Base-by-base conservation (phyloP, 2,113 vertebrate species). In the Tachuris rubrigastra region DNA sequence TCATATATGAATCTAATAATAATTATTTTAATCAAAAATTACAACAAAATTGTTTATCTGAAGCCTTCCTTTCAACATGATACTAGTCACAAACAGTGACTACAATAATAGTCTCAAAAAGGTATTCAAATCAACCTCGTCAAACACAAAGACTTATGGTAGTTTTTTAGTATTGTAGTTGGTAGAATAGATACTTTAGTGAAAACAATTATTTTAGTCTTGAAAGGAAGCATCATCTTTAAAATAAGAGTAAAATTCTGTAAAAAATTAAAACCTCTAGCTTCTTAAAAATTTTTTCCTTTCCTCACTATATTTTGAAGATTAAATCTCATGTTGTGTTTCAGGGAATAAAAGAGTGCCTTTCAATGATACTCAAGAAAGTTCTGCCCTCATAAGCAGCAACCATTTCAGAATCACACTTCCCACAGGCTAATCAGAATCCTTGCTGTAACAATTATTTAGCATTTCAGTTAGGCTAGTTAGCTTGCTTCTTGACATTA, bases 151-250 rank as follows among this genome's bases (percentile, higher is more conserved):
- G 27, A 27, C 4, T 65, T 24, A 20, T 1, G 5, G 33, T 5
- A 53, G 4, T 9, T 49, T 60, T 74, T 4, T 3, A 55, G 35
- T 66, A 59, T 8, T 0, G 1, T 27, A 69, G 18, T 0, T 50
- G 10, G 24, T 33, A 60, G 53, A 59, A 27, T 6, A 90, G 12
- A 53, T 33, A 33, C 3, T 60, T 65, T 8, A 55, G 9, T 44
- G 39, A 65, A 79, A 66, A 39, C 2, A 2, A 19, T 56, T 78
- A 19, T 4, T 58, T 79, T 62, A 65, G 30, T 31, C 24, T 68
- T 41, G n/a, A 87, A 87, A 75, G 24, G 7, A 49, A 71, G 18
- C 3, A 55, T 24, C 4, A 28, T 24, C 12, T 72, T 76, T 81
- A 16, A 66, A 58, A 77, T 73, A 53, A 15, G 6, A 52, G 4